A percentile compares a stretch with the other conserved stretches of the same genome.
Conservation (phyloP, 2,888 invertebrate species). For the Thera obeliscata region DNA sequence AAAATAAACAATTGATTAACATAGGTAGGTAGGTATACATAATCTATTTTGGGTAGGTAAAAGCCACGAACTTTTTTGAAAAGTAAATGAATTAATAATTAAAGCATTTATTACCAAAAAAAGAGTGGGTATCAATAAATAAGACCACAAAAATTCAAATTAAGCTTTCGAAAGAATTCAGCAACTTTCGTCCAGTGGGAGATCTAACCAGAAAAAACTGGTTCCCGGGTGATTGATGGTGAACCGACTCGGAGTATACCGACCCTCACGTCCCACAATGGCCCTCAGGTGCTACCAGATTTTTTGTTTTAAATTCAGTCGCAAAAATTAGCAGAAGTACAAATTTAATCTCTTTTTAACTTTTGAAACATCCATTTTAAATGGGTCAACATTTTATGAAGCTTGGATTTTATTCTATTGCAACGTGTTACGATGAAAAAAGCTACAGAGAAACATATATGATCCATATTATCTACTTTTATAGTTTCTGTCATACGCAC, state of each 20-base stretch:
- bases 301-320: constrained; percentile 55
- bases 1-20: too few relatives aligned
- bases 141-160: constrained; percentile 23
- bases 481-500: too few relatives aligned
- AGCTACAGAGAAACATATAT: too few relatives aligned
- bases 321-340: constrained; percentile 6
- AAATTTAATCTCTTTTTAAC: constrained; percentile 1
- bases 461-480: too few relatives aligned
- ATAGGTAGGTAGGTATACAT: too few relatives aligned
- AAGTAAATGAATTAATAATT: neutral
- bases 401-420: too few relatives aligned
- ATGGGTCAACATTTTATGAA: too few relatives aligned
- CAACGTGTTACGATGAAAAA: too few relatives aligned
- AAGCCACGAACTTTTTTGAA: too few relatives aligned
- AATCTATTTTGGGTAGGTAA: too few relatives aligned
- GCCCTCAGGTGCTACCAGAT: constrained; percentile 66
- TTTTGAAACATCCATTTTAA: neutral
- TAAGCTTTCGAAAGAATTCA: constrained; percentile 41
- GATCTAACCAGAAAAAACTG: constrained; percentile 71
- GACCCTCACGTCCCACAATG: constrained; percentile 65
- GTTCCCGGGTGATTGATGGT: constrained; percentile 76
- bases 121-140: constrained; percentile 5
- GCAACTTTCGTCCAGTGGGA: constrained; percentile 64
- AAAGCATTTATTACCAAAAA: too few relatives aligned
- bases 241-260: constrained; percentile 71